Evolutionary conservation across 2,113 vertebrate genomes (phyloP).

Genomic region (Neodontobutis hainanensis): DNA sequence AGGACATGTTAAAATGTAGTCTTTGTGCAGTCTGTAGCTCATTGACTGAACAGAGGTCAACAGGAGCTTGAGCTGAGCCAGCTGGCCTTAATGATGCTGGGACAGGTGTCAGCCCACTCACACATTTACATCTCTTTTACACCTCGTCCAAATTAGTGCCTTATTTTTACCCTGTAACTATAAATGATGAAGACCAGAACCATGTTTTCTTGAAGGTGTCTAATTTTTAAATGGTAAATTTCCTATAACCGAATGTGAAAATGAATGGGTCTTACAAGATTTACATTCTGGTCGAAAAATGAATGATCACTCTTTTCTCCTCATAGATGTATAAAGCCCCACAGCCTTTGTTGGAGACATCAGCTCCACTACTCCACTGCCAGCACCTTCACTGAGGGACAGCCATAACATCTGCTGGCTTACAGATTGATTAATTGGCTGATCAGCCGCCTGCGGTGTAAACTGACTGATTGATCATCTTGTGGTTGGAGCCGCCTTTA

Average conservation of each 20-base stretch:
- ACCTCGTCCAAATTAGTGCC: background rate
- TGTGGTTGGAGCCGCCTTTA: conserved; percentile 70
- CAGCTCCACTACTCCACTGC: conserved; percentile 39
- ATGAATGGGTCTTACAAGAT: background rate
- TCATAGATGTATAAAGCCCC: conserved; percentile 45
- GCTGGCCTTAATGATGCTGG: conserved; percentile 53
- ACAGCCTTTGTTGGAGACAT: conserved; percentile 59
- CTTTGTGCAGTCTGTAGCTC: conserved; percentile 34
- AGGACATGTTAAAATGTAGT: conserved; percentile 51
- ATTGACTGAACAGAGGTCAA: conserved; percentile 51
- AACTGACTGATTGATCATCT: conserved; percentile 80
- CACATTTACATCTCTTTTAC: conserved; percentile 36
- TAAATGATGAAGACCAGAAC: background rate
- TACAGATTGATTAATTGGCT: conserved; percentile 77
- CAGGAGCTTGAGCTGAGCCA: conserved; percentile 45
- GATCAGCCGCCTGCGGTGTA: conserved; percentile 69
- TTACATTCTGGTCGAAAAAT: conserved; percentile 47
- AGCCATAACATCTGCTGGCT: conserved; percentile 71
- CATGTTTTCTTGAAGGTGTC: background rate
- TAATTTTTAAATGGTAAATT: background rate
- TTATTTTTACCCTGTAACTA: background rate
- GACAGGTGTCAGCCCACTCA: conserved; percentile 29
- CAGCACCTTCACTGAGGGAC: conserved; percentile 55
- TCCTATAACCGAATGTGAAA: background rate
- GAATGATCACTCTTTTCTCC: conserved; percentile 51